Conservation (phyloP, 1,140 invertebrate genomes). For the Pemphigus obesinymphae region DNA sequence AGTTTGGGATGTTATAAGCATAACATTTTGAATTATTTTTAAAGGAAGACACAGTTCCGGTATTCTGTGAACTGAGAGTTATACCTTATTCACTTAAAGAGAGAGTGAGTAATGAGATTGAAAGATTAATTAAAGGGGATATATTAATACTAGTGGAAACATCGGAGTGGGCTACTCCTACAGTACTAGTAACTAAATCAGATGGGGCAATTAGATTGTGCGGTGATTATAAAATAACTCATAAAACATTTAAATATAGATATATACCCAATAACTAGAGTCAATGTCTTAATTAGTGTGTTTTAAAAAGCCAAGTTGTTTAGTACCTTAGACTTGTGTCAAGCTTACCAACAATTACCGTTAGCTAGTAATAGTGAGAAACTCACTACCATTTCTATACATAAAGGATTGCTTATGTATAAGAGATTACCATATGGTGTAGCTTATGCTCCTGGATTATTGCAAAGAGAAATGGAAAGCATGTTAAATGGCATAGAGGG, state of each 20-base stretch:
- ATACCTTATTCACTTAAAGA: neutral
- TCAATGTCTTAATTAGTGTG: conserved; percentile 39
- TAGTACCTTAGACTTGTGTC: too few relatives aligned
- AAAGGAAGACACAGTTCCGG: too few relatives aligned
- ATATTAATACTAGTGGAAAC: conserved; percentile 46
- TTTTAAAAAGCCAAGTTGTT: conserved; percentile 46
- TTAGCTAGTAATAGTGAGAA: conserved; percentile 46
- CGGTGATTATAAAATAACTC: too few relatives aligned
- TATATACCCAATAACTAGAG: conserved; percentile 41
- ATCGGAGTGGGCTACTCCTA: conserved; percentile 54
- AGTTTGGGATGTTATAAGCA: too few relatives aligned
- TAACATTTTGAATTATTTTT: too few relatives aligned
- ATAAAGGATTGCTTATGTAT: conserved; percentile 46
- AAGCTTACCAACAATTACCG: conserved; percentile 47
- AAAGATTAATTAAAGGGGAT: conserved; percentile 41
- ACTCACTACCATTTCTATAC: conserved; percentile 48
- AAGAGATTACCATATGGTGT: conserved; percentile 48
- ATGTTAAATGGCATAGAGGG: neutral
- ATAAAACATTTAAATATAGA: conserved; percentile 15
- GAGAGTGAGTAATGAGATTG: conserved; percentile 43
- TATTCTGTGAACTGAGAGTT: neutral
- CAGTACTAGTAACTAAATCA: conserved; percentile 54
- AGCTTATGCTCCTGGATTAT: conserved; percentile 45
- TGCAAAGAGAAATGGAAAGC: conserved; percentile 48
- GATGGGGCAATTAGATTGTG: conserved; percentile 53